Percentiles rank a stretch among this genome's conserved stretches.
Evolutionary conservation across 2,113 vertebrate genomes (phyloP).

Genomic region (Hemichromis elongatus): DNA sequence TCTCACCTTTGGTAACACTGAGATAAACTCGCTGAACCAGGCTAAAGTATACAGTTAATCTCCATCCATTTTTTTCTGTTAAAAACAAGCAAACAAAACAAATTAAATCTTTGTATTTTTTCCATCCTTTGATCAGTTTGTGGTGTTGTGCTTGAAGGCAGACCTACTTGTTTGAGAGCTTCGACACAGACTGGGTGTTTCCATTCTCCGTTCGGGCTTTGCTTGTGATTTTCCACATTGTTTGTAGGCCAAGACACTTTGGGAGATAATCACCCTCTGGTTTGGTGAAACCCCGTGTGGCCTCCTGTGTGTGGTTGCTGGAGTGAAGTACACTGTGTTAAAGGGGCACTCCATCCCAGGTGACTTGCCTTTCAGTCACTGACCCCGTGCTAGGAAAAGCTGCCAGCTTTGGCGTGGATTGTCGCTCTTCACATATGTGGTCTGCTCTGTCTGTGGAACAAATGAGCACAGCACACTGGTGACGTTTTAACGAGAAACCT

Average conservation of each 20-base stretch:
- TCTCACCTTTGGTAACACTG: neutral
- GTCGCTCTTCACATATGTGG: neutral
- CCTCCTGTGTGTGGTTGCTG: neutral
- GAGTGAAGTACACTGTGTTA: neutral
- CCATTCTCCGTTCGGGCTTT: neutral
- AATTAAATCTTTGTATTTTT: neutral
- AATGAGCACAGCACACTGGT: neutral
- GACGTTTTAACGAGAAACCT: neutral
- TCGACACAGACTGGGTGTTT: neutral
- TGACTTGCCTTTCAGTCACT: conserved; percentile 28
- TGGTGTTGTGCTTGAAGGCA: neutral
- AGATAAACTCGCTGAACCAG: neutral
- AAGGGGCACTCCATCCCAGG: conserved; percentile 11
- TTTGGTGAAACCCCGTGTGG: conserved; percentile 4
- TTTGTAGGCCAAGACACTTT: neutral
- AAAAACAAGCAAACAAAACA: neutral
- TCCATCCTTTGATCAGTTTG: neutral
- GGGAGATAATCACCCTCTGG: conserved; percentile 1
- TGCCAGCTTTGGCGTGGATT: neutral
- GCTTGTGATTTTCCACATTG: neutral
- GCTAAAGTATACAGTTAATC: neutral
- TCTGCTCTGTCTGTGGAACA: conserved; percentile 1
- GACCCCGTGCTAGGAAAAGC: conserved; percentile 17
- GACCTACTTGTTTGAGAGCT: neutral
- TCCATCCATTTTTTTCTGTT: neutral